Conservation (phyloP, 2,888 invertebrate genomes). For the Eumacrocentrus americanus region DNA sequence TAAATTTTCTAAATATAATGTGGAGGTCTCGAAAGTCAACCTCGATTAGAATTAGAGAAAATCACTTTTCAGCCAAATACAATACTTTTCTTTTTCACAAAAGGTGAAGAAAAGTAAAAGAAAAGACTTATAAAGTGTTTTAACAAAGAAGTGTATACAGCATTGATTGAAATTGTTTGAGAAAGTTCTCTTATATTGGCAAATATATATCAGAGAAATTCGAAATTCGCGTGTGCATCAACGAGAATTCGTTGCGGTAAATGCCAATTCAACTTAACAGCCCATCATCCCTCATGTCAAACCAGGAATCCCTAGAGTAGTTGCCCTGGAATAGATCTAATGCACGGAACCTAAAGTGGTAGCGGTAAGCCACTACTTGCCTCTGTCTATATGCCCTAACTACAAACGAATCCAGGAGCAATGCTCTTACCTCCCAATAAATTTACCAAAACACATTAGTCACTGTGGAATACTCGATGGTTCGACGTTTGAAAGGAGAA, state of each 20-base stretch:
- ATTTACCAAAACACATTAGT: background rate
- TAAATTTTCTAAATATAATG: background rate
- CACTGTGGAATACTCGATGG: background rate
- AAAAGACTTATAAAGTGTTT: no score
- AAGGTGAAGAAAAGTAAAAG: no score
- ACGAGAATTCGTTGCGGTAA: slow-evolving; percentile 14
- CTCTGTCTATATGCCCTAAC: slow-evolving; percentile 14
- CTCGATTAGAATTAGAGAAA: background rate
- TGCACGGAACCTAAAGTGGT: slow-evolving; percentile 19
- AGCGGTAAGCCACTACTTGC: slow-evolving; percentile 18
- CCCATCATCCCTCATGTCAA: slow-evolving; percentile 23
- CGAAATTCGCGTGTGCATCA: background rate
- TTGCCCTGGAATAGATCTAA: slow-evolving; percentile 14
- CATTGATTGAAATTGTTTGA: no score
- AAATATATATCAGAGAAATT: background rate
- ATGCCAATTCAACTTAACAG: slow-evolving; percentile 17
- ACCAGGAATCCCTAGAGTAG: slow-evolving; percentile 16
- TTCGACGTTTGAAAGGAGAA: background rate
- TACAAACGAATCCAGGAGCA: slow-evolving; percentile 16
- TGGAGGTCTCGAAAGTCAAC: no score
- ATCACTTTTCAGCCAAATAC: background rate
- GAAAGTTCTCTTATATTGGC: background rate
- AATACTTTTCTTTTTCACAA: no score
- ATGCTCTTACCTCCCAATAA: slow-evolving; percentile 13
- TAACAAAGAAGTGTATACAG: no score